phyloP scores from a whole-genome alignment of 2,888 invertebrate species.

The Scaptomyza tumidula region DNA sequence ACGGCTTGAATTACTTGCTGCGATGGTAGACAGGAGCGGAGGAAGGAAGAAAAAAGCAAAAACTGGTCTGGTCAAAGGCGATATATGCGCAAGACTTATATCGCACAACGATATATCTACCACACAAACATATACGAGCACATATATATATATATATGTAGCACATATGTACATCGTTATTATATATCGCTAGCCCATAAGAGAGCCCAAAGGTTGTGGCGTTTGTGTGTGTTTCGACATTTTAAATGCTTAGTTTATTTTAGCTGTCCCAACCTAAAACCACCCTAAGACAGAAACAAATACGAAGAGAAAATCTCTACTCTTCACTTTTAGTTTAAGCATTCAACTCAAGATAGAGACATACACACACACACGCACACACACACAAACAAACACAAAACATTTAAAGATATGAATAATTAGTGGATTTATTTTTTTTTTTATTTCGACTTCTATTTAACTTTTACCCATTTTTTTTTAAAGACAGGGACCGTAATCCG shows the following conservation, averaged over 20 bases:
- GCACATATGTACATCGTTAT: conserved; percentile 10
- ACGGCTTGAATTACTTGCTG: not conserved
- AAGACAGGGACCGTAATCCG: not conserved
- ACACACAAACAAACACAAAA: not conserved
- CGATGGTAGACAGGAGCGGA: not conserved
- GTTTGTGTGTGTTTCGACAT: conserved; percentile 39
- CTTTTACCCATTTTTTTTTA: not conserved
- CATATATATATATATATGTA: not conserved
- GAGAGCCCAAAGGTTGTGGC: conserved; percentile 27
- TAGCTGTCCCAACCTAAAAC: not conserved
- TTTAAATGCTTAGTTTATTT: conserved; percentile 18
- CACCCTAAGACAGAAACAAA: no score
- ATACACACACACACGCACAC: not conserved
- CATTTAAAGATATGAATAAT: conserved; percentile 2
- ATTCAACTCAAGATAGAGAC: not conserved
- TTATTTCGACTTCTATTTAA: not conserved
- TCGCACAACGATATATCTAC: conserved; percentile 12
- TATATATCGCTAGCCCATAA: conserved; percentile 27
- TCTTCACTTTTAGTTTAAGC: not conserved
- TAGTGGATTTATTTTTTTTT: not conserved
- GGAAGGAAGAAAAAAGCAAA: not conserved
- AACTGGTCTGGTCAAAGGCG: conserved; percentile 37
- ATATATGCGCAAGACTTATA: conserved; percentile 10
- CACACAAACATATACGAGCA: not conserved
- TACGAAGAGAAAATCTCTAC: no score